Base-by-base conservation (phyloP, 2,888 invertebrate genomes). In the Laothoe populi region DNA sequence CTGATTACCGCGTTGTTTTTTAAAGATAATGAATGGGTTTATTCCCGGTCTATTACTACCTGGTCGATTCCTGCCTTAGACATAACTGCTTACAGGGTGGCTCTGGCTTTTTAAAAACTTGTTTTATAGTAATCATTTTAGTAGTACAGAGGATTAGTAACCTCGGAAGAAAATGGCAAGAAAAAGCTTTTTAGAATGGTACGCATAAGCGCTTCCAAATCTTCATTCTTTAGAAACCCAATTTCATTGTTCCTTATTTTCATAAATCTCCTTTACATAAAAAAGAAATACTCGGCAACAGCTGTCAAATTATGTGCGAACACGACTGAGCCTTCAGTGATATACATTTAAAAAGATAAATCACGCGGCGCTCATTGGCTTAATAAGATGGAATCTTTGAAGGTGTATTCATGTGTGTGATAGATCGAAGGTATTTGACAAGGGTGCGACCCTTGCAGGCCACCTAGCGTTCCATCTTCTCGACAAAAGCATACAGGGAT, bases 391-490 rank as follows among this genome's bases (percentile, higher is more conserved):
- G 24, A 48, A 40, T 53, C 31, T 35, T 11, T 38, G 23, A 60
- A 38, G 38, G 16, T 48, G 48, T 61, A 65, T 63, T 45, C 53
- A 62, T 67, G 49, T 67, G 62, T 68, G 76, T 73, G 74, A 78
- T 75, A 75, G 73, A 77, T 75, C 67, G 74, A 66, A 68, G 66
- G 67, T 71, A 70, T 73, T 76, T 83, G 83, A 83, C 70, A 77
- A 75, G 82, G 83, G 83, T 83, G 71, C 64, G 64, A 63, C 63
- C 68, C 61, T 69, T 66, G 67, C 65, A 63, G 62, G 66, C 70
- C 67, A 64, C 65, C 69, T 61, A 66, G 71, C 66, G 58, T 73
- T 72, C 70, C 66, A 75, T 73, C 59, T 4, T 40, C 46, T 11
- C 26, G 64, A 65, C 59, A 48, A 62, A 62, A 59, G 59, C 59